phyloP scores from a whole-genome alignment of 2,888 invertebrate species.

The Synergus gifuensis region DNA sequence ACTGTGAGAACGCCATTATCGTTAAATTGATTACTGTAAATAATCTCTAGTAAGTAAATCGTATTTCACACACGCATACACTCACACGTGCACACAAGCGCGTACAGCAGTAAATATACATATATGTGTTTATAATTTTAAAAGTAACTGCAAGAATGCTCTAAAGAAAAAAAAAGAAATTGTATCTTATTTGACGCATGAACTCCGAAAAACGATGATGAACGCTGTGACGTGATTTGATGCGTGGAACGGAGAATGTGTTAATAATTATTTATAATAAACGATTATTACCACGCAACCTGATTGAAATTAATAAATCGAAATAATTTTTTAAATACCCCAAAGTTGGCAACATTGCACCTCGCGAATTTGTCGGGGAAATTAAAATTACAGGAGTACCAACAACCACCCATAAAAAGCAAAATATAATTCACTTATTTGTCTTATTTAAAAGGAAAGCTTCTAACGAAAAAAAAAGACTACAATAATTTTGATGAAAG shows the following conservation, averaged over 20 bases:
- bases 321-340: no score
- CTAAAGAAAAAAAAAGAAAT: conserved; percentile 53
- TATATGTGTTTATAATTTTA: conserved; percentile 70
- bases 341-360: no score
- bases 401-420: neutral
- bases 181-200: conserved; percentile 56
- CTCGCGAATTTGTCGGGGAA: no score
- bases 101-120: conserved; percentile 60
- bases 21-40: conserved; percentile 67
- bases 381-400: no score
- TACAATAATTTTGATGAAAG: neutral
- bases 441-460: neutral
- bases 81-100: conserved; percentile 43
- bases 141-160: conserved; percentile 50
- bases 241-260: conserved; percentile 68
- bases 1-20: conserved; percentile 58
- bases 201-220: conserved; percentile 52
- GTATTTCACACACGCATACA: conserved; percentile 35
- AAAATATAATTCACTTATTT: neutral
- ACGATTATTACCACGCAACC: conserved; percentile 68
- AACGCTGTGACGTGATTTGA: conserved; percentile 55
- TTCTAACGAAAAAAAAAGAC: neutral
- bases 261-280: conserved; percentile 74
- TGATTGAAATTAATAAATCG: no score
- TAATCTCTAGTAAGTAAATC: conserved; percentile 69